Base-by-base conservation (phyloP, 2,113 vertebrate species). In the Pipra filicauda region DNA sequence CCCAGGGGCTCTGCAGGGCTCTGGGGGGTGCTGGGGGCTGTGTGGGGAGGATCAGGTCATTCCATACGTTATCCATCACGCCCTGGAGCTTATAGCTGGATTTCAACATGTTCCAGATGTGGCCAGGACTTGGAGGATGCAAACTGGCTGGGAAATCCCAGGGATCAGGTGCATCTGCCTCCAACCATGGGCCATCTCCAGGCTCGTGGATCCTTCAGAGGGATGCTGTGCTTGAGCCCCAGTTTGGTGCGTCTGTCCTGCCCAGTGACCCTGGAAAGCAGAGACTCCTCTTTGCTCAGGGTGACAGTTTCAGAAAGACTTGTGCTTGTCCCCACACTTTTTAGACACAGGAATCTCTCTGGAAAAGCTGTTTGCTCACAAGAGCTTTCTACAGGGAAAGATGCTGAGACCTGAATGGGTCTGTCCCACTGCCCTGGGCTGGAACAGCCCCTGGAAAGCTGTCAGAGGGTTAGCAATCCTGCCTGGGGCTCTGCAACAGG, bases 41-140 rank as follows among this genome's bases (percentile, higher is more conserved):
- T 4, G 27, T 5, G 17, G 55, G 27, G 11, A 57, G 61, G 65
- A 12, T 33, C 37, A 15, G 23, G 39, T 20, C 27, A 41, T 31
- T 44, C 52, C 16, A 3, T 7, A 1, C 14, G 0, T 24, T 17
- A 15, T 11, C 49, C 71, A n/a, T 14, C 16, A 9, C 0, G 2
- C 15, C 43, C 74, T 48, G 78, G 12, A 39, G 75, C 61, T 54
- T 57, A 44, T 78, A 72, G 85, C 35, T 91, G 82, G 44, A 54
- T 61, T 71, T 31, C 37, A 62, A 71, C 41, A 18, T 0, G 0
- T 73, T 75, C 62, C 84, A 87, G 70, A 52, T 57, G 66, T 39
- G 23, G 31, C 26, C 62, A 62, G 69, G 62, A 26, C 65, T 22
- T 51, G 30, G 27, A 76, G 52, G 44, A 30, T 39, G 51, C 5